Evolutionary conservation across 1,140 invertebrate genomes (phyloP).

Genomic region (Drosophila repletoides): DNA sequence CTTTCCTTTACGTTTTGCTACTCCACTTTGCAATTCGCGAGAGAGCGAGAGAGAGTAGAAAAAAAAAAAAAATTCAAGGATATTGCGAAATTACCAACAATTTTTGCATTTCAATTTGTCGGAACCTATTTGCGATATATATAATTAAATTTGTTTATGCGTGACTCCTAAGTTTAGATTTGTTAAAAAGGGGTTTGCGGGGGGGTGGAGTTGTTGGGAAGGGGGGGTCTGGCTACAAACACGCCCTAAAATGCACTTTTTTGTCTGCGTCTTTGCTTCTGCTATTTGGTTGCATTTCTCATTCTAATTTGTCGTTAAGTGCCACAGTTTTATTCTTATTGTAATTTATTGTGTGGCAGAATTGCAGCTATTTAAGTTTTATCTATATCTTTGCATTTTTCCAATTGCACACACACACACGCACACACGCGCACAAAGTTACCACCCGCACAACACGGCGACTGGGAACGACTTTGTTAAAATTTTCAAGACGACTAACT

Average conservation of each 20-base stretch:
- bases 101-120: conserved; percentile 32
- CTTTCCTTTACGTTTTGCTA: conserved; percentile 44
- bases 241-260: conserved; percentile 63
- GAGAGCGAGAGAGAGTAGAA: conserved; percentile 76
- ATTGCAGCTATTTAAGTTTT: conserved; percentile 47
- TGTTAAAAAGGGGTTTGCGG: conserved; percentile 5
- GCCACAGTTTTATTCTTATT: conserved; percentile 8
- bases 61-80: conserved; percentile 74
- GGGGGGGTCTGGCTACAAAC: conserved; percentile 49
- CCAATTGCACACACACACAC: conserved; percentile 54
- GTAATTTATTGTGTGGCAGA: no score
- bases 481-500: conserved; percentile 45
- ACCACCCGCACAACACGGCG: conserved; percentile 47
- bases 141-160: conserved; percentile 12
- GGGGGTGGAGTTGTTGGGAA: background rate
- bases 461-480: conserved; percentile 25
- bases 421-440: conserved; percentile 37
- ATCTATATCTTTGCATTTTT: conserved; percentile 71
- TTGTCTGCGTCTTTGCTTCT: conserved; percentile 22
- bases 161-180: conserved; percentile 2
- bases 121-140: conserved; percentile 11
- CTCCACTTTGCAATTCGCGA: conserved; percentile 63
- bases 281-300: conserved; percentile 21
- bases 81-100: conserved; percentile 58
- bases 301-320: conserved; percentile 15